Conservation (phyloP, 2,113 vertebrate species). For the Semicossyphus pulcher region DNA sequence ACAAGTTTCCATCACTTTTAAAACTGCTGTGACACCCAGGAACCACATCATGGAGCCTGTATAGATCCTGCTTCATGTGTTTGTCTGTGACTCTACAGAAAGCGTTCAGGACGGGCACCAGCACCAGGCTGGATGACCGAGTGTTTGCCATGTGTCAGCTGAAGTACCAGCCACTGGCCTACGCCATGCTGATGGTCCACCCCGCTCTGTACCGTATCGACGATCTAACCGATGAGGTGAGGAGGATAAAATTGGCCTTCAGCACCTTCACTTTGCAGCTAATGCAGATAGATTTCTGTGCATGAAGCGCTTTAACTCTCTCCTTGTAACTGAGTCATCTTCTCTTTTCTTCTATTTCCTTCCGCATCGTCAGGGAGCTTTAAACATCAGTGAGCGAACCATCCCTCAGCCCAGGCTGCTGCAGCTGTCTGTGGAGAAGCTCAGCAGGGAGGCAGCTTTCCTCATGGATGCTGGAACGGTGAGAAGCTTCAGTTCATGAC, state of each 20-base stretch:
- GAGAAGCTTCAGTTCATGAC: slow-evolving; percentile 46
- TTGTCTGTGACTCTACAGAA: slow-evolving; percentile 80
- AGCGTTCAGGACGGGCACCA: slow-evolving; percentile 94
- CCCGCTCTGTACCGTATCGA: slow-evolving; percentile 92
- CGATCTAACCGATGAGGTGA: slow-evolving; percentile 92
- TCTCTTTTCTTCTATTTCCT: background rate
- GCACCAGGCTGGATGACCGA: slow-evolving; percentile 90
- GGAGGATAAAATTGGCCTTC: background rate
- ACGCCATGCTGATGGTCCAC: slow-evolving; percentile 93
- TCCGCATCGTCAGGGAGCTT: slow-evolving; percentile 85
- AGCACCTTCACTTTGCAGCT: too few relatives aligned
- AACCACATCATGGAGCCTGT: rapidly evolving
- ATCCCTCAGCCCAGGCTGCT: slow-evolving; percentile 93
- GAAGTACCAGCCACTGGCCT: slow-evolving; percentile 93
- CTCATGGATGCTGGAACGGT: slow-evolving; percentile 95
- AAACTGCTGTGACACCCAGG: too few relatives aligned
- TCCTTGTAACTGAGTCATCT: background rate
- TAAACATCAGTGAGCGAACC: slow-evolving; percentile 90
- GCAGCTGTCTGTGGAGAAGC: slow-evolving; percentile 95
- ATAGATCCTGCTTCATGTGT: slow-evolving; percentile 22
- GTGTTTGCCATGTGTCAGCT: slow-evolving; percentile 96
- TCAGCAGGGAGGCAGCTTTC: slow-evolving; percentile 92
- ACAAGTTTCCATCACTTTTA: too few relatives aligned
- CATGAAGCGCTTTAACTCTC: background rate
- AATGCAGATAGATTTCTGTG: background rate